Conservation (phyloP, 2,113 vertebrate species). For the Brachionichthys hirsutus region DNA sequence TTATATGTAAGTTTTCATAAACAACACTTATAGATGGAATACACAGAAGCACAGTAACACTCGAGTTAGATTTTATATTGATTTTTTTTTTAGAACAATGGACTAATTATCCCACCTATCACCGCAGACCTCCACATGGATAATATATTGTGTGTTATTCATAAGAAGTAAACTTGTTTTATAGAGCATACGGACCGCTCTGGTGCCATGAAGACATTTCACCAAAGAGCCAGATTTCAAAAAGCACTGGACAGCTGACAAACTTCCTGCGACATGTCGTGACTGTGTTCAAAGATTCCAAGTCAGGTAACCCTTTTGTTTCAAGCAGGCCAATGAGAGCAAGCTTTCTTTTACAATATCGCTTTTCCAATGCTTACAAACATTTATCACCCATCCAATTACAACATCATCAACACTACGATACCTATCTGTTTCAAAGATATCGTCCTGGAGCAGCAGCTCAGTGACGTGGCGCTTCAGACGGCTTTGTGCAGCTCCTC, state of each 20-base stretch:
- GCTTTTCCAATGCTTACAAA: not conserved
- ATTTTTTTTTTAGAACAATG: not conserved
- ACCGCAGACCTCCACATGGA: not conserved
- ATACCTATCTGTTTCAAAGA: slow-evolving; percentile 68
- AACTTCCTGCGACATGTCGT: slow-evolving; percentile 93
- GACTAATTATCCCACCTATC: not conserved
- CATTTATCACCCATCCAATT: no score
- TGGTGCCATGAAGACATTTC: slow-evolving; percentile 99
- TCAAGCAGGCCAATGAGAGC: not conserved
- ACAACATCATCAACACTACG: no score
- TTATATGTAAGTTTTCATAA: no score
- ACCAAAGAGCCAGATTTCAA: slow-evolving; percentile 92
- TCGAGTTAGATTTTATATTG: not conserved
- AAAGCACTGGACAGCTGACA: slow-evolving; percentile 91
- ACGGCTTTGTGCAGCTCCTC: slow-evolving; percentile 96
- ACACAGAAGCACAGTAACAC: not conserved
- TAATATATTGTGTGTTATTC: not conserved
- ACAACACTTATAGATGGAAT: not conserved
- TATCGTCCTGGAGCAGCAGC: slow-evolving; percentile 91
- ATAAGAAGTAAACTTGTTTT: slow-evolving; percentile 50
- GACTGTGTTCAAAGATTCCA: slow-evolving; percentile 95
- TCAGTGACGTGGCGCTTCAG: slow-evolving; percentile 93
- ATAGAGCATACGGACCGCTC: slow-evolving; percentile 89
- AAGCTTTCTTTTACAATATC: not conserved
- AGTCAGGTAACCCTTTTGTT: slow-evolving; percentile 83